Base-by-base conservation (phyloP, 30 jellyfish, hydroid and myxozoan genomes). In the Hydra vulgaris region DNA sequence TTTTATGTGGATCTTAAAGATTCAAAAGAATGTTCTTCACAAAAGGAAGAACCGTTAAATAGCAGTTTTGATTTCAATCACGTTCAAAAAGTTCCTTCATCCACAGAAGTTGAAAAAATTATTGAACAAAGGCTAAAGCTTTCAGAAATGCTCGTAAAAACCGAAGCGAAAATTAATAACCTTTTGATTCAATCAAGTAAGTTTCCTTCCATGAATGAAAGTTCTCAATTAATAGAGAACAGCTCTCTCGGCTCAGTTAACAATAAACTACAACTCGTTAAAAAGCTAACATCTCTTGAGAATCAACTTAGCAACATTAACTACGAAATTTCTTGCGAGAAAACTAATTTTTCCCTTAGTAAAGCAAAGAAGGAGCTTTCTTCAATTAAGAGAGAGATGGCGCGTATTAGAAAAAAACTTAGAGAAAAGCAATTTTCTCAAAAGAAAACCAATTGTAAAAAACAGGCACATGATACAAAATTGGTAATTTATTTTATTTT, bases 161-260 rank as follows among this genome's bases (percentile, higher is more conserved):
- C 87, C 21, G 87, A 80, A 52, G 17, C 24, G 1, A 80, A 80
- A 69, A 80, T 80, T 1, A 71, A 66, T n/a, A 84, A 80, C 23
- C 61, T 80, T 70, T 56, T 80, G 7, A 80, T 82, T 23, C 68
- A 74, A 21, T n/a, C 68, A 8, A 74, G 84, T 5, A 25, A 23
- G 22, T 72, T 25, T 18, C 19, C 83, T 7, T 26, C 85, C 72
- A 27, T 17, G 23, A 70, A 53, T 22, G 87, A 55, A 0, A 80
- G 84, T 54, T n/a, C 25, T 8, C 20, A 23, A 1, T 7, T 56
- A 8, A 70, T 69, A 25, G 87, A 55, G 68, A 72, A 56, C 18
- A 15, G 17, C 16, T 27, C 26, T 21, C 19, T 17, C 26, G 79
- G n/a, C n/a, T n/a, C n/a, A n/a, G n/a, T n/a, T n/a, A 18, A 15